These are phyloP conservation scores for Meleagris gallopavo DNA, from an alignment of 2,113 vertebrate genomes.

Conservation along the genomic window DNA sequence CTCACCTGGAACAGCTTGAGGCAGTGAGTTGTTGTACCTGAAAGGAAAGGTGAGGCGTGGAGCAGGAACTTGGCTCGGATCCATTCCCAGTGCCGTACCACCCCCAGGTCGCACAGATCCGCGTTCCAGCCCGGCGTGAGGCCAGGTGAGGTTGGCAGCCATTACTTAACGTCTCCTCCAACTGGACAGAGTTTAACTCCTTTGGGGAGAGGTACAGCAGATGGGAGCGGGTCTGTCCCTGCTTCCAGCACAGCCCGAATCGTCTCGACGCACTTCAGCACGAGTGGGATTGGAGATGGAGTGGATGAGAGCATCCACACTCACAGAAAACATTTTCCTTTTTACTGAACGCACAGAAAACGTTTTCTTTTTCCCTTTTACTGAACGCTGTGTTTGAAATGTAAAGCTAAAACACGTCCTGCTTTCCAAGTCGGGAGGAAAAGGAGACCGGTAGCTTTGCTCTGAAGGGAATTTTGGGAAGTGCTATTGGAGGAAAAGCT, in stretches of 20 bases:
- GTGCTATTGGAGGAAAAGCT: neutral
- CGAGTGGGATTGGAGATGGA: too few species aligned
- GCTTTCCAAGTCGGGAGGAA: neutral
- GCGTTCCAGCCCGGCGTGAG: neutral
- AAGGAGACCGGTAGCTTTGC: neutral
- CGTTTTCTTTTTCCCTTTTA: neutral
- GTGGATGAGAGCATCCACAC: rapidly evolving
- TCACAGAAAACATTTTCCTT: too few species aligned
- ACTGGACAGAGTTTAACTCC: neutral
- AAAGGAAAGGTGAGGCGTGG: neutral
- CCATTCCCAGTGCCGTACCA: too few species aligned
- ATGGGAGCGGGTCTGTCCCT: neutral
- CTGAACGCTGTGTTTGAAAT: rapidly evolving
- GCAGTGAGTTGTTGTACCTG: neutral
- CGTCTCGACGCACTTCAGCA: too few species aligned
- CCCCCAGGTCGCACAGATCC: too few species aligned
- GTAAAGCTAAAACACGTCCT: neutral
- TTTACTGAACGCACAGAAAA: too few species aligned
- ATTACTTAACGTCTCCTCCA: neutral
- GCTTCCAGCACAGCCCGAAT: neutral
- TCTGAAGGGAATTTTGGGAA: neutral
- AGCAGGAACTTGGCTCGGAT: neutral
- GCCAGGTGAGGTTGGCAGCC: neutral
- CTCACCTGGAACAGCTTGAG: too few species aligned
- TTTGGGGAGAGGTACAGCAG: neutral